A percentile compares a stretch with the other conserved stretches of the same genome.
Conservation (phyloP, 2,888 invertebrate species). For the Panorpa germanica region DNA sequence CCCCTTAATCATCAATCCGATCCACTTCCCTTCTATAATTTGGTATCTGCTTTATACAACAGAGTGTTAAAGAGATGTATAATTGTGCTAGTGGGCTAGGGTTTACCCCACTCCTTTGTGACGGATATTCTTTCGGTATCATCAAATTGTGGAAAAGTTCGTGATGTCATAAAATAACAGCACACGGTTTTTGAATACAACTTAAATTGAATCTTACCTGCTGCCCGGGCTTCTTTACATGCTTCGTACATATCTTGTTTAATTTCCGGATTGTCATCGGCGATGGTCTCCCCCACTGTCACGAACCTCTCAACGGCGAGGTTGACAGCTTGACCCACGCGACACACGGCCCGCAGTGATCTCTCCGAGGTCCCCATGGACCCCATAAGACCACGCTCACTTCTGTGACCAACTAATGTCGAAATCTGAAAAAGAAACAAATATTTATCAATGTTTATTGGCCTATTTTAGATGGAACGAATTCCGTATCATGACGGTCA, state of each 20-base stretch:
- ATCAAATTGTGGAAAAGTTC: too few species aligned
- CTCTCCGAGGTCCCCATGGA: conserved; percentile 38
- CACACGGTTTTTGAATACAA: conserved; percentile 1
- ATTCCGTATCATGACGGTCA: too few species aligned
- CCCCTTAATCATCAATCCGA: too few species aligned
- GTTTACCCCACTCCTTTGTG: too few species aligned
- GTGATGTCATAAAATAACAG: too few species aligned
- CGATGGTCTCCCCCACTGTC: conserved; percentile 95
- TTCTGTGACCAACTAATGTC: conserved; percentile 69
- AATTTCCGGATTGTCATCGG: conserved; percentile 94
- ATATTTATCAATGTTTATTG: too few species aligned
- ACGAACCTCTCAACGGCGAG: conserved; percentile 96
- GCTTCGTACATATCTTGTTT: conserved; percentile 96
- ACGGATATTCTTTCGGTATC: too few species aligned
- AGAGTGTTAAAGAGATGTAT: too few species aligned
- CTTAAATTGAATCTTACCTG: conserved; percentile 43
- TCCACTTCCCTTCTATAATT: too few species aligned
- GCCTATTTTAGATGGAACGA: too few species aligned
- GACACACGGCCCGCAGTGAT: conserved; percentile 55
- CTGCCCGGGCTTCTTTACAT: conserved; percentile 88
- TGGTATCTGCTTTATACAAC: too few species aligned
- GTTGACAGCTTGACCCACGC: conserved; percentile 92
- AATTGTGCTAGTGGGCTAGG: too few species aligned
- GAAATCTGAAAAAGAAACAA: conserved; percentile 49
- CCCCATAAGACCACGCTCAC: conserved; percentile 37